Percentiles rank a stretch among this genome's conserved stretches.
These are phyloP conservation scores for Petaurus breviceps DNA, from an alignment of 2,113 vertebrate species.

Conservation along the genomic window DNA sequence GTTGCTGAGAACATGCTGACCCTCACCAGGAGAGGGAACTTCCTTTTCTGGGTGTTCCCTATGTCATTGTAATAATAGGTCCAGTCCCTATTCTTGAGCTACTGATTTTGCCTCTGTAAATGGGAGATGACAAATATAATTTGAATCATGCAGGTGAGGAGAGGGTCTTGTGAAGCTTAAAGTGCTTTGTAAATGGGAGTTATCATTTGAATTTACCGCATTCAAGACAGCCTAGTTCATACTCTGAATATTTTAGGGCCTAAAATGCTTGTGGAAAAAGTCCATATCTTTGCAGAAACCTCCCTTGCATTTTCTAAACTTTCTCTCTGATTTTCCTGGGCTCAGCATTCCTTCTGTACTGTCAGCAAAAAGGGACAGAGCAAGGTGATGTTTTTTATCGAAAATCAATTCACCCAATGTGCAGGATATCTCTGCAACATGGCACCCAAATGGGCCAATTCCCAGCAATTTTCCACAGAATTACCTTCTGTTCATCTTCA, in stretches of 20 bases:
- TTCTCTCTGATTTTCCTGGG: conserved; percentile 23
- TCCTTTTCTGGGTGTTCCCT: neutral
- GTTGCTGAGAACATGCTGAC: neutral
- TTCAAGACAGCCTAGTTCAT: neutral
- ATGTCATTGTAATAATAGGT: neutral
- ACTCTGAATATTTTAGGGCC: neutral
- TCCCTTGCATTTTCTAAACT: conserved; percentile 14
- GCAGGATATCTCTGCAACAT: conserved; percentile 20
- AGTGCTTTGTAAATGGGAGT: neutral
- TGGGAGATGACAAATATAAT: neutral
- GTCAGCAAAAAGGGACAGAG: conserved; percentile 56
- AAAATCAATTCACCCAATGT: conserved; percentile 65
- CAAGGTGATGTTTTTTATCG: conserved; percentile 60
- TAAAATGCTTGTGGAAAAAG: neutral
- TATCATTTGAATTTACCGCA: neutral
- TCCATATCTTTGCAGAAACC: neutral
- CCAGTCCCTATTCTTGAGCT: neutral
- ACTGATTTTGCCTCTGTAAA: neutral
- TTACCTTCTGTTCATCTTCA: conserved; percentile 60
- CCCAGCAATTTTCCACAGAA: conserved; percentile 54
- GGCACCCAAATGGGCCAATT: conserved; percentile 62
- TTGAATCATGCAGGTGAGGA: neutral
- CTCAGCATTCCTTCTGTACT: conserved; percentile 51
- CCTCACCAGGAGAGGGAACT: neutral
- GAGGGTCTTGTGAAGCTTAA: neutral